Conservation (phyloP, 2,797 vertebrate species). For the Atherinosoma microstoma region DNA sequence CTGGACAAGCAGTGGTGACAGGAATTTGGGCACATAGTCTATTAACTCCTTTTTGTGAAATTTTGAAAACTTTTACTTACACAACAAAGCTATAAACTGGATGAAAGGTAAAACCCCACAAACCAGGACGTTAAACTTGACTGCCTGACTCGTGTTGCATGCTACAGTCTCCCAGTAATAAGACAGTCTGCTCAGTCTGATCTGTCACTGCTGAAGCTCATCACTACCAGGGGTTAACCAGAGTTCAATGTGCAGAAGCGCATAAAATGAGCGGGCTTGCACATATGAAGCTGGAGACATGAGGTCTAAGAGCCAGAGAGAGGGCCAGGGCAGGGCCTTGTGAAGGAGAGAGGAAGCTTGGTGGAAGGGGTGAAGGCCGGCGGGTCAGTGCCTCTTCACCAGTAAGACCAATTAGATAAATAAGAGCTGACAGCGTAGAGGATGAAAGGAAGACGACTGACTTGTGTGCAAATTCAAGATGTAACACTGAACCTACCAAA, state of each 20-base stretch:
- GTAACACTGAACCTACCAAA: conserved; percentile 64
- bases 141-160: conserved; percentile 6
- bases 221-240: conserved; percentile 67
- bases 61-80: no score
- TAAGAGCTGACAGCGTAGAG: conserved; percentile 77
- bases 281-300: conserved; percentile 63
- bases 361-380: conserved; percentile 58
- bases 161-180: conserved; percentile 23
- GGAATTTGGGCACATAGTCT: no score
- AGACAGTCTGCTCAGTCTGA: conserved; percentile 52
- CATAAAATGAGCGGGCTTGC: conserved; percentile 61
- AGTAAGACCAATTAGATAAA: conserved; percentile 86
- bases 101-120: not conserved
- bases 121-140: conserved; percentile 8
- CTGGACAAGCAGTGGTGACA: no score
- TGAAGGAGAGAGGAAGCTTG: conserved; percentile 43
- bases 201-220: conserved; percentile 62
- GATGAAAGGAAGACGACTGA: conserved; percentile 79
- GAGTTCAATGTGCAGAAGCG: conserved; percentile 77
- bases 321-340: conserved; percentile 34
- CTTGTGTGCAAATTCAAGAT: conserved; percentile 70
- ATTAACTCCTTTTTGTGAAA: no score
- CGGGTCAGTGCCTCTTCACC: conserved; percentile 80
- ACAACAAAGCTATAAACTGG: not conserved
- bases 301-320: conserved; percentile 55